Base-by-base conservation (phyloP, 2,797 vertebrate genomes). In the Tympanoctomys barrerae region DNA sequence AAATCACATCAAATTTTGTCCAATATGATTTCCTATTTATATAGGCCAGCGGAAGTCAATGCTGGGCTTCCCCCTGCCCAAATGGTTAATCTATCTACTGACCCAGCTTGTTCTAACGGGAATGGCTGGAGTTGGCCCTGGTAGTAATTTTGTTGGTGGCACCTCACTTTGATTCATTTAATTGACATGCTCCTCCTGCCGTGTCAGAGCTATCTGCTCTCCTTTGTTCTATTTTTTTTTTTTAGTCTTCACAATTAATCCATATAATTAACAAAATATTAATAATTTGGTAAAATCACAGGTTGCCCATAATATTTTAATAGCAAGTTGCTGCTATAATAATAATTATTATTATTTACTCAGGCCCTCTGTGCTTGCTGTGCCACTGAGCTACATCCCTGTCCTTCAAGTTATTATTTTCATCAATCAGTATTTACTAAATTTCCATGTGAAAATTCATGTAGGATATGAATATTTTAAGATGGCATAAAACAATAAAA, bases 391-490 rank as follows among this genome's bases (percentile, higher is more conserved):
- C 21, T 59, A 59, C 21, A 22, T 22, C 5, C 21, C 59, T 59
- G 21, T 21, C 21, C 7, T 59, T 21, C 66, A 70, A 70, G 66
- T 70, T 70, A 66, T 33, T 66, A 94, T 59, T 81, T 93, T 94
- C 73, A 92, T 87, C 90, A 90, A 73, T 75, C 36, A 84, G 0
- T 87, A 87, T 79, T 8, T 71, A 83, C 5, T 94, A 64, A 71
- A 36, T 75, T 73, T 86, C 89, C 73, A 94, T 52, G 90, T 18
- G 64, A 66, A 66, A 33, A 66, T n/a, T 68, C 36, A 52, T 21
- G 31, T 46, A 52, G 95, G 22, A 71, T 39, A 89, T 42, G 61
- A 87, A 84, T 84, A 84, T 36, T 87, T 95, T 93, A 66, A 91
- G 36, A 39, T 64, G 61, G n/a, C 31, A 96, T 54, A 82, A 78